Conservation (phyloP, 2,888 invertebrate species). For the Podotricha telesiphe region DNA sequence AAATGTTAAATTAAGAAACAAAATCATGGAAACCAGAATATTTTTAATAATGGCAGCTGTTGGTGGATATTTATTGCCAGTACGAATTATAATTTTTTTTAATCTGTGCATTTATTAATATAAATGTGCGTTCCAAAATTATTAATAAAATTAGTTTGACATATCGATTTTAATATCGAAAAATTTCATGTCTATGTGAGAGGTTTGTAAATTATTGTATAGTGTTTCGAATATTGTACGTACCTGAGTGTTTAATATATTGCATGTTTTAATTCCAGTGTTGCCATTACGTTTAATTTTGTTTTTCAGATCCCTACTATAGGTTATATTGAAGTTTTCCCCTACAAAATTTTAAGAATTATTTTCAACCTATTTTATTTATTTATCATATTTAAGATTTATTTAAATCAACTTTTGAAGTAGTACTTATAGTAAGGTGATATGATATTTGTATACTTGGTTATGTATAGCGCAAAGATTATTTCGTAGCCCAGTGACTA, state of each 20-base stretch:
- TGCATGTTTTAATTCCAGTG: conserved; percentile 26
- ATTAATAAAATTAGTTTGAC: neutral
- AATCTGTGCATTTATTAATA: neutral
- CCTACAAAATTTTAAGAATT: neutral
- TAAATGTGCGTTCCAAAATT: too few species aligned
- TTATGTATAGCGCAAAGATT: too few species aligned
- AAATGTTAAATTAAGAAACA: neutral
- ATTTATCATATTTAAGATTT: too few species aligned
- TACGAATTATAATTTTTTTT: too few species aligned
- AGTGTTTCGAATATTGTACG: conserved; percentile 28
- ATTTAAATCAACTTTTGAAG: too few species aligned
- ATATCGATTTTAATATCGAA: conserved; percentile 4
- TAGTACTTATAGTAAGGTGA: too few species aligned
- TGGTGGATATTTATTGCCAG: neutral
- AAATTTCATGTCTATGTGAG: conserved; percentile 9
- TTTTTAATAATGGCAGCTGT: conserved; percentile 1
- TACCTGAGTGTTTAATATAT: conserved; percentile 34
- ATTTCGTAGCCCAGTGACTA: too few species aligned
- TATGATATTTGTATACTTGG: too few species aligned
- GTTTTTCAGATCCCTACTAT: neutral
- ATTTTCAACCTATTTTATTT: too few species aligned
- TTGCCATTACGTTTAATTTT: conserved; percentile 29
- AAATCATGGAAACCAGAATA: neutral
- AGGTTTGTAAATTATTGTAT: conserved; percentile 38
- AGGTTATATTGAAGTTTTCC: neutral